Evolutionary conservation across 2,888 invertebrate genomes (phyloP).

Genomic region (Chorisops tibialis): DNA sequence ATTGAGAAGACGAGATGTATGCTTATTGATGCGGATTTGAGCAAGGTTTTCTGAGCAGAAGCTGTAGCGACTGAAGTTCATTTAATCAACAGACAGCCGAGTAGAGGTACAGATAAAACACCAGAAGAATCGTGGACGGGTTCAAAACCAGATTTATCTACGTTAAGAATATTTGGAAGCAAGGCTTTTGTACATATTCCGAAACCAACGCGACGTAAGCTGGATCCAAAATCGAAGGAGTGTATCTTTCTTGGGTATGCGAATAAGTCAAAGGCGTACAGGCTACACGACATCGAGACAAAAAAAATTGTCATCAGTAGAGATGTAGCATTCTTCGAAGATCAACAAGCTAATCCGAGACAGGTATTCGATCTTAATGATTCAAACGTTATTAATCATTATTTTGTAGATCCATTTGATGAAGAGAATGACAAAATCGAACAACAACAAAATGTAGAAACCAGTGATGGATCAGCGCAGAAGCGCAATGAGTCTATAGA

Average conservation of each 20-base stretch:
- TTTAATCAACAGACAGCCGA: slow-evolving; percentile 33
- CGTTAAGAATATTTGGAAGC: slow-evolving; percentile 31
- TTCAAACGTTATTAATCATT: no score
- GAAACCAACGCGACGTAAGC: slow-evolving; percentile 30
- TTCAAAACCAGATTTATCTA: slow-evolving; percentile 22
- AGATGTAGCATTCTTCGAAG: slow-evolving; percentile 1
- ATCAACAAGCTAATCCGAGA: no score
- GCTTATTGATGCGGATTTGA: no score
- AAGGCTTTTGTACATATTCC: slow-evolving; percentile 30
- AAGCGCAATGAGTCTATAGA: no score
- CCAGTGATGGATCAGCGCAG: no score
- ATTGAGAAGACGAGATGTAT: slow-evolving; percentile 29
- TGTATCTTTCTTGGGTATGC: slow-evolving; percentile 33
- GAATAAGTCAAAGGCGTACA: slow-evolving; percentile 29
- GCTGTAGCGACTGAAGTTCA: slow-evolving; percentile 28
- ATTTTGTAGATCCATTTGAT: no score
- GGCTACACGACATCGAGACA: background rate
- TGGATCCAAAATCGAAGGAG: slow-evolving; percentile 28
- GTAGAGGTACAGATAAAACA: slow-evolving; percentile 25
- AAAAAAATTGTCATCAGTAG: background rate
- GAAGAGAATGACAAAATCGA: no score
- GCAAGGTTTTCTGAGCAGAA: slow-evolving; percentile 33
- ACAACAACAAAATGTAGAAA: no score
- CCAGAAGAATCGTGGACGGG: slow-evolving; percentile 32
- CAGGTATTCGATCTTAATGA: background rate